Evolutionary conservation across 1,140 invertebrate species (phyloP).

Genomic region (Dendrolimus kikuchii): DNA sequence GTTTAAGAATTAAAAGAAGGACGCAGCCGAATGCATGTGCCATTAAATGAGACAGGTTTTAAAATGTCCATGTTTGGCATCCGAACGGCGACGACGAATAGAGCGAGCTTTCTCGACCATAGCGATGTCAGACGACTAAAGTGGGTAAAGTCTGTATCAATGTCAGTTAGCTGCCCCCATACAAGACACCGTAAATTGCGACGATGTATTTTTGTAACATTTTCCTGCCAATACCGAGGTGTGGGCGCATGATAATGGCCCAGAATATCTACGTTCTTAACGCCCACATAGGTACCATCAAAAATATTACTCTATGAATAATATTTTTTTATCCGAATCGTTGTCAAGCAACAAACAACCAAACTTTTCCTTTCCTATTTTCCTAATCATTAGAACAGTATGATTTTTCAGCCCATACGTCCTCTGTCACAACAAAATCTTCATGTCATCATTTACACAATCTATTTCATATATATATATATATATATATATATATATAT

Average conservation of each 20-base stretch:
- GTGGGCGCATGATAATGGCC: slow-evolving; percentile 55
- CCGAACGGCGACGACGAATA: background rate
- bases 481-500: too few relatives aligned
- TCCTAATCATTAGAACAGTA: too few relatives aligned
- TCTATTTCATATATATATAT: too few relatives aligned
- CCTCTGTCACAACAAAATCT: too few relatives aligned
- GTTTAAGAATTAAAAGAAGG: background rate
- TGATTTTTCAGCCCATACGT: too few relatives aligned
- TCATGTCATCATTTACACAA: too few relatives aligned
- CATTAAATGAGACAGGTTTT: slow-evolving; percentile 9
- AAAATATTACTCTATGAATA: slow-evolving; percentile 51
- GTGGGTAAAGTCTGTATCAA: slow-evolving; percentile 16
- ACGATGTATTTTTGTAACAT: slow-evolving; percentile 59
- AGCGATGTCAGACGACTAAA: too few relatives aligned
- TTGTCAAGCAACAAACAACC: too few relatives aligned
- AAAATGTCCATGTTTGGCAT: background rate
- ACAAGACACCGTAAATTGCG: slow-evolving; percentile 38
- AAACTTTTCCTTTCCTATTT: too few relatives aligned
- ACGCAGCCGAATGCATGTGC: background rate
- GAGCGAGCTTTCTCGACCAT: too few relatives aligned
- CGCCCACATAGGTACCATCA: slow-evolving; percentile 44
- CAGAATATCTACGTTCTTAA: slow-evolving; percentile 58
- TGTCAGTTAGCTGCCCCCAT: slow-evolving; percentile 34
- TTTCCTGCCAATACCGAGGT: slow-evolving; percentile 59
- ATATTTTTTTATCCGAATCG: slow-evolving; percentile 18